A percentile compares a stretch with the other conserved stretches of the same genome.
Evolutionary conservation across 2,797 vertebrate genomes (phyloP).

Genomic region (Pseudocheirus occidentalis): DNA sequence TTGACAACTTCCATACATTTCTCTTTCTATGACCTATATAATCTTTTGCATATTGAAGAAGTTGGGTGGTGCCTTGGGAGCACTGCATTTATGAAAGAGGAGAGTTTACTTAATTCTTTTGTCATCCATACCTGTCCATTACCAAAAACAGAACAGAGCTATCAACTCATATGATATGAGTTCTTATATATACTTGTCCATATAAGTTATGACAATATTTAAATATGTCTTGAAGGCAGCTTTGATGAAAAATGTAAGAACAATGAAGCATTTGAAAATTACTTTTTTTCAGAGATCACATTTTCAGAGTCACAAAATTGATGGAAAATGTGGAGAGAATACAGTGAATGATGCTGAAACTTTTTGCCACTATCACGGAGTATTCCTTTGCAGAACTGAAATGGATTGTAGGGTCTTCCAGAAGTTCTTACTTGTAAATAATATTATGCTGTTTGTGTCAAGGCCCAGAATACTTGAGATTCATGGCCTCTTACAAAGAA

Average conservation of each 20-base stretch:
- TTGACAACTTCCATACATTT: not conserved
- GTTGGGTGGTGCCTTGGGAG: not conserved
- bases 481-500: not conserved
- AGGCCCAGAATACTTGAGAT: not conserved
- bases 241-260: not conserved
- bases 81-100: not conserved
- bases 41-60: not conserved
- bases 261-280: not conserved
- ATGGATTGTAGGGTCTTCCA: not conserved
- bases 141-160: not conserved
- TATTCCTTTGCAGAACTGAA: not conserved
- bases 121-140: not conserved
- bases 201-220: not conserved
- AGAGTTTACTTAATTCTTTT: not conserved
- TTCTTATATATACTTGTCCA: not conserved
- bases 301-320: not conserved
- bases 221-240: not conserved
- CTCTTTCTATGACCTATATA: not conserved
- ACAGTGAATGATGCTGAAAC: not conserved
- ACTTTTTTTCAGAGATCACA: not conserved
- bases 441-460: not conserved
- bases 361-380: not conserved
- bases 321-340: not conserved
- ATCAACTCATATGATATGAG: not conserved
- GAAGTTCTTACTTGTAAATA: not conserved